These are phyloP conservation scores for Cephus spinipes DNA, from an alignment of 2,888 invertebrate species.

Conservation along the genomic window DNA sequence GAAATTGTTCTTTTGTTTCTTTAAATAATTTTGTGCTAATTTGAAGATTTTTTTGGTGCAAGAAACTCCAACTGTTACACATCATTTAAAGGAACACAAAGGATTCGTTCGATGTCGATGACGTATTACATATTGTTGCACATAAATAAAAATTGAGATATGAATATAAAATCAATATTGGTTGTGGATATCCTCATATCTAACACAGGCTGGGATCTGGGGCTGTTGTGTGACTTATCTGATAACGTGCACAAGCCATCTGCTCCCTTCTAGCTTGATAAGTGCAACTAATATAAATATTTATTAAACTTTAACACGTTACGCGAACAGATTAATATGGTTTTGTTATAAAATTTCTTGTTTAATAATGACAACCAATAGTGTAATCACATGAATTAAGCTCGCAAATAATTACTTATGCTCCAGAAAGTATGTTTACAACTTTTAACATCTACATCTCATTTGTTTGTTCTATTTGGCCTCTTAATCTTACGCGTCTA, in stretches of 20 bases:
- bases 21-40: not conserved
- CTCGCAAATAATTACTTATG: not conserved
- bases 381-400: not conserved
- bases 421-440: not conserved
- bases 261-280: constrained; percentile 34
- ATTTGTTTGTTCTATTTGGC: not conserved
- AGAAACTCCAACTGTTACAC: not conserved
- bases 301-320: constrained; percentile 11
- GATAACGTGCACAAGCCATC: constrained; percentile 43
- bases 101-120: constrained; percentile 8
- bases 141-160: constrained; percentile 30
- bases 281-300: constrained; percentile 18
- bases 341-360: not conserved
- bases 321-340: not conserved
- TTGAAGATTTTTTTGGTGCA: not conserved
- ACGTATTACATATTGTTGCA: constrained; percentile 7
- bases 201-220: constrained; percentile 21
- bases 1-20: not conserved
- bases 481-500: not conserved
- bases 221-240: constrained; percentile 34
- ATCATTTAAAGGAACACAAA: not conserved
- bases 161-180: constrained; percentile 36
- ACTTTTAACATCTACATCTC: not conserved
- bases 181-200: constrained; percentile 30
- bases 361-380: not conserved